Percentiles rank a stretch among this genome's conserved stretches.
Evolutionary conservation across 2,113 vertebrate species (phyloP).

Genomic region (Desmodus rotundus): DNA sequence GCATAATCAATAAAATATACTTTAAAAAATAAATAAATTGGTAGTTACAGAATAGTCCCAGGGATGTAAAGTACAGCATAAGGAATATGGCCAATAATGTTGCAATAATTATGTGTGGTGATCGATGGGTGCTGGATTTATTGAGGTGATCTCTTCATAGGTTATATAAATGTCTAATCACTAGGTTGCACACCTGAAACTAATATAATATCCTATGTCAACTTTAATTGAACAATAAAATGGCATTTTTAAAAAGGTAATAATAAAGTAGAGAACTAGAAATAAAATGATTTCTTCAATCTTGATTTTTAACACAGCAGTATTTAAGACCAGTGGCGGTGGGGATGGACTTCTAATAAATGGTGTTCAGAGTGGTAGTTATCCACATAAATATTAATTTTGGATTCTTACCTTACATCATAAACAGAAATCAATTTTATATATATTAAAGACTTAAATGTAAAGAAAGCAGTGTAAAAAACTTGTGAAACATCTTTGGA

Average conservation of each 20-base stretch:
- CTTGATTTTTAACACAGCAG: background rate
- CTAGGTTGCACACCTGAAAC: background rate
- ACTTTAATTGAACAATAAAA: background rate
- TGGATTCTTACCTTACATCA: background rate
- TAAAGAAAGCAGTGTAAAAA: background rate
- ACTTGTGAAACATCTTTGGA: background rate
- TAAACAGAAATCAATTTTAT: background rate
- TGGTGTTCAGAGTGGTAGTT: background rate
- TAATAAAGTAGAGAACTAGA: background rate
- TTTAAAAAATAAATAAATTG: background rate
- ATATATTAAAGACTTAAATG: background rate
- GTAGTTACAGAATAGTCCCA: background rate
- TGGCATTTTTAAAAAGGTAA: background rate
- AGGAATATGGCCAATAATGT: background rate
- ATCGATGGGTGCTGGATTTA: background rate
- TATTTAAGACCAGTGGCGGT: background rate
- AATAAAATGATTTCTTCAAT: background rate
- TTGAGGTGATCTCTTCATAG: background rate
- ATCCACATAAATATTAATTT: conserved; percentile 5
- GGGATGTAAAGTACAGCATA: background rate
- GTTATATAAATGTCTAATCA: background rate
- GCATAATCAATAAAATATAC: too few species aligned
- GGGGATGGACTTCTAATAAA: background rate
- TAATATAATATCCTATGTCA: background rate
- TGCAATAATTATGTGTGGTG: background rate